Percentiles rank a stretch among this genome's conserved stretches.
These are phyloP conservation scores for Diabrotica undecimpunctata DNA, from an alignment of 1,140 invertebrate species.

Conservation along the genomic window DNA sequence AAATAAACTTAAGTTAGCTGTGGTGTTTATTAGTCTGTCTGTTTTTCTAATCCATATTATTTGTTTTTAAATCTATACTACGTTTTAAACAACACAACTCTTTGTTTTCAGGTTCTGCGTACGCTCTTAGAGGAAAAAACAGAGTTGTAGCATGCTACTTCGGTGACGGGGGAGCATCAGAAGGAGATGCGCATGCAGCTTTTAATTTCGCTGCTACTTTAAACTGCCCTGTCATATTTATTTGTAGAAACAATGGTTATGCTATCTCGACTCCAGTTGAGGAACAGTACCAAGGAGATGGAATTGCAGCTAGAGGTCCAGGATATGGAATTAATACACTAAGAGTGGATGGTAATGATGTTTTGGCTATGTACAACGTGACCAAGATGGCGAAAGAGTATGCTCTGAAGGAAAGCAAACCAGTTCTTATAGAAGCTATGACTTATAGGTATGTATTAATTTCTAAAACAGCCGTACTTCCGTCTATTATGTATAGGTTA, in stretches of 20 bases:
- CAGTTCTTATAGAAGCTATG: constrained; percentile 96
- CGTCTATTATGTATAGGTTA: no score
- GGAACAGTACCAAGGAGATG: constrained; percentile 93
- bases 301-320: constrained; percentile 80
- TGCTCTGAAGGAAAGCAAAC: constrained; percentile 73
- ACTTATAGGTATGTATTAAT: constrained; percentile 79
- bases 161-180: constrained; percentile 96
- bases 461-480: no score
- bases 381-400: constrained; percentile 78
- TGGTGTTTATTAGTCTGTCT: no score
- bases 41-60: no score
- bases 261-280: constrained; percentile 94
- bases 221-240: constrained; percentile 90
- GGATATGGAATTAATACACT: constrained; percentile 90
- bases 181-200: constrained; percentile 97
- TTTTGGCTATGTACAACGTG: constrained; percentile 91
- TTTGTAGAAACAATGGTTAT: constrained; percentile 85
- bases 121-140: constrained; percentile 66
- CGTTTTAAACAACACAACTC: no score
- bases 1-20: no score
- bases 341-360: constrained; percentile 95
- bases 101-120: constrained; percentile 62
- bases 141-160: constrained; percentile 92
- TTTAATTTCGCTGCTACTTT: constrained; percentile 98
- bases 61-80: no score